Evolutionary conservation across 2,113 vertebrate species (phyloP), one percentile per base, ranked within the genome.

Genomic region (Pangasianodon gigas): DNA sequence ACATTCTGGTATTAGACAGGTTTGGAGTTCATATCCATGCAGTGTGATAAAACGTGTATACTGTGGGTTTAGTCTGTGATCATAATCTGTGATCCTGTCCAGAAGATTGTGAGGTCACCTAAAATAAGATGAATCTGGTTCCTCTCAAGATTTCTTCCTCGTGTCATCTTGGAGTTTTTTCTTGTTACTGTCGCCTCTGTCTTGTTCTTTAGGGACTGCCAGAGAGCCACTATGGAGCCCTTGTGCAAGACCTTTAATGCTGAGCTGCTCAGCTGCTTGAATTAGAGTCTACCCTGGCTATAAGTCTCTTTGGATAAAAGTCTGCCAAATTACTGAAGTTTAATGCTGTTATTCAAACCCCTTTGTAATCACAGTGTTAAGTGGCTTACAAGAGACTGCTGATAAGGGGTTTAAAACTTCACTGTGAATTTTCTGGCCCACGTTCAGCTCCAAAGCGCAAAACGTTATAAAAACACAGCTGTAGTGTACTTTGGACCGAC

Each of bases 401-500:
- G 87, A 69, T 52, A 29, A 71, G 77, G 11, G 54, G 29, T 81
- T 80, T 87, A 32, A 80, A 88, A 44, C 29, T 29, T 82, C n/a
- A 67, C 19, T 4, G 6, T 10, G n/a, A 46, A 14, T 48, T 51
- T 32, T 44, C 21, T 41, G 37, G 71, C 71, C 37, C 26, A 14
- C n/a, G 29, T 60, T 51, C 41, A 18, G 37, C 86, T 65, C 29
- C 29, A 41, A 81, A 67, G 74, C 9, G 26, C n/a, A 69, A 16
- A 54, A 41, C 46, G 21, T 5, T 16, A 62, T 60, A 32, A 18
- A 80, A 79, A 29, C 18, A 9, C 29, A 65, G 29, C 24, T 80
- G 51, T 51, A 69, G 58, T 84, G 79, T n/a, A 69, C 84, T 84
- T 86, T 89, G 79, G 19, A 86, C 84, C 29, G 21, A 24, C 26